Evolutionary conservation across 2,797 vertebrate species (phyloP), one percentile per base, ranked within the genome.

Genomic region (Sciurus carolinensis): DNA sequence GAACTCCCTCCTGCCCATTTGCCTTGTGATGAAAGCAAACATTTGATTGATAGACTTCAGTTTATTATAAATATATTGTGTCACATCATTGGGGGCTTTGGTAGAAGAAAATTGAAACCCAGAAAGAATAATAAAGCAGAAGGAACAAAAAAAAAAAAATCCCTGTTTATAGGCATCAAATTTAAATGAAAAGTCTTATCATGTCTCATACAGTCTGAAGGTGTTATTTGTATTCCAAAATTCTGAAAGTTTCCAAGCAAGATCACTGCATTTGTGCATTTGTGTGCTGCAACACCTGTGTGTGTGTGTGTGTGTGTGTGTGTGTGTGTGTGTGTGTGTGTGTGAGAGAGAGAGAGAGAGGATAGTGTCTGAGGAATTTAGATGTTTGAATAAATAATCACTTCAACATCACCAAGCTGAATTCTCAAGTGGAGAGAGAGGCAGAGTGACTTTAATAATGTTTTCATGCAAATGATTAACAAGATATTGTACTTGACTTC

Each of bases 51-150:
- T 93, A 81, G 66, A 22, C 42, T 81, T 88, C 47, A 22, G 64
- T 44, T 88, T 57, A 72, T 95, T 87, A 57, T 59, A 92, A 72
- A 90, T 57, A 76, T n/a, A 15, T 66, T 87, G 15, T 76, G 15
- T 76, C 54, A 92, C 36, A 26, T 87, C 28, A 90, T 71, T 33
- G 14, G 81, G 85, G 59, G 26, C 24, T 97, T 95, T 93, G 26
- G 50, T 24, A 42, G 33, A n/a, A n/a, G 44, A n/a, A 33, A 62
- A 26, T 8, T 86, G 39, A 96, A 95, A 96, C 87, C 77, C 77
- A 83, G 69, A 95, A 94, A 62, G 20, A 96, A 97, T 90, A 84
- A 95, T 76, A 90, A 95, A 95, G 92, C 67, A 82, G 28, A 94
- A 87, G 57, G 33, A 81, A 73, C 9, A 1, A 39, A 76, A 20